Percentiles rank a stretch among this genome's conserved stretches.
These are phyloP conservation scores for Gobio occitaniae DNA, from an alignment of 2,797 vertebrate species.

Conservation along the genomic window DNA sequence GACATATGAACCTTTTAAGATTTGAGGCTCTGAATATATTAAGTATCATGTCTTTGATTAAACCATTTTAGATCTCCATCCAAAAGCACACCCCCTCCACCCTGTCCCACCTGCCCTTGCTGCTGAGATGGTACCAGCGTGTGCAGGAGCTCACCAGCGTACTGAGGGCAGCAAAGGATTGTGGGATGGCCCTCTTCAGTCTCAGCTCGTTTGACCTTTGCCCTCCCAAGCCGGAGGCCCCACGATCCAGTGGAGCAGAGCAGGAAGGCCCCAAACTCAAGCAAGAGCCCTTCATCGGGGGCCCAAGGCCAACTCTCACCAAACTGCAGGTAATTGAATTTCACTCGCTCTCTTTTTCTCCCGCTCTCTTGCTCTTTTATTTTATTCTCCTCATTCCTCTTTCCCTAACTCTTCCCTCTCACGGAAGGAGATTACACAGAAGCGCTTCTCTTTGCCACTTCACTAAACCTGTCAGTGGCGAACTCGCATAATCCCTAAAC, in stretches of 20 bases:
- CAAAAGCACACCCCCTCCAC: constrained; percentile 68
- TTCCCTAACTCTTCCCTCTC: constrained; percentile 5
- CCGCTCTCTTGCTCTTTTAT: constrained; percentile 16
- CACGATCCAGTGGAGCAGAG: constrained; percentile 19
- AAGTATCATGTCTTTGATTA: background rate
- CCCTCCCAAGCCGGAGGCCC: constrained; percentile 39
- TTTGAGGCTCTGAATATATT: background rate
- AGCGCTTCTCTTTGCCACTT: constrained; percentile 52
- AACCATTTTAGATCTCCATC: constrained; percentile 77
- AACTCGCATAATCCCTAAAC: constrained; percentile 47
- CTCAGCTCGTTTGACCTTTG: constrained; percentile 58
- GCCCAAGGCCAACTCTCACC: constrained; percentile 93
- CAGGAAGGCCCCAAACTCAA: constrained; percentile 67
- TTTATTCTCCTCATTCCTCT: constrained; percentile 1
- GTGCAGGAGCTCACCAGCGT: constrained; percentile 89
- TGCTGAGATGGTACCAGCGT: constrained; percentile 87
- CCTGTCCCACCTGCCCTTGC: constrained; percentile 80
- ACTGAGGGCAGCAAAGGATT: constrained; percentile 80
- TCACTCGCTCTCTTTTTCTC: constrained; percentile 43
- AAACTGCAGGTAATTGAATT: constrained; percentile 89
- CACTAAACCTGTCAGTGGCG: constrained; percentile 52
- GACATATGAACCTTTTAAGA: background rate
- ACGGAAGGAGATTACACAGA: constrained; percentile 35
- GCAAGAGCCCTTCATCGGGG: constrained; percentile 84
- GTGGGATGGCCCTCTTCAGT: constrained; percentile 81